phyloP scores from a whole-genome alignment of 2,113 vertebrate species.

The Spea multiplicata region DNA sequence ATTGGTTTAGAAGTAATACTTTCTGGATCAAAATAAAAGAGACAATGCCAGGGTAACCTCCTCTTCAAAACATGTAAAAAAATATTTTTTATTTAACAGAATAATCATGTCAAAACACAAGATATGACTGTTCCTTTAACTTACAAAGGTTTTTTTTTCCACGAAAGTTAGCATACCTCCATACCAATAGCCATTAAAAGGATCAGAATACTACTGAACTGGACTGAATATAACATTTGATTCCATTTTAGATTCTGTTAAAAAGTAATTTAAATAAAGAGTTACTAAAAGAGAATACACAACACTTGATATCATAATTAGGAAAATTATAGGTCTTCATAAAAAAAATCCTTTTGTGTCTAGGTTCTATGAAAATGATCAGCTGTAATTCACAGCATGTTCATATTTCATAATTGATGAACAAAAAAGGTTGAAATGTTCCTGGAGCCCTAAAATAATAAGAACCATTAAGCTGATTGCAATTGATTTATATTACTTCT shows the following conservation, averaged over 20 bases:
- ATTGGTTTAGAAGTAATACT: too few relatives aligned
- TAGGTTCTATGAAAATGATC: neutral
- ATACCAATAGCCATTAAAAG: too few relatives aligned
- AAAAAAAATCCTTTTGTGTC: neutral
- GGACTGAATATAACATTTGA: too few relatives aligned
- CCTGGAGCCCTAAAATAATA: neutral
- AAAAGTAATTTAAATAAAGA: neutral
- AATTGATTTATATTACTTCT: slow-evolving; percentile 7
- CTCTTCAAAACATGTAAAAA: too few relatives aligned
- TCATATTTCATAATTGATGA: slow-evolving; percentile 6
- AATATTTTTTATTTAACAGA: too few relatives aligned
- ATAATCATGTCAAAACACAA: too few relatives aligned
- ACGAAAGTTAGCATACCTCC: too few relatives aligned
- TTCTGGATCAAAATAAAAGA: too few relatives aligned
- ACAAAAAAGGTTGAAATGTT: slow-evolving; percentile 2
- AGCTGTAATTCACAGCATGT: neutral
- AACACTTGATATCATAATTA: neutral
- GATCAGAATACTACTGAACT: too few relatives aligned
- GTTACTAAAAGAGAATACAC: neutral
- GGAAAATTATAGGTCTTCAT: neutral
- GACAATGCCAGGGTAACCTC: too few relatives aligned
- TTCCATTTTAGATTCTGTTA: neutral
- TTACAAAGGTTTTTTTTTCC: too few relatives aligned
- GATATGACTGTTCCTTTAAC: too few relatives aligned
- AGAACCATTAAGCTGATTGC: neutral